Base-by-base conservation (phyloP, 2,113 vertebrate species). In the Chamaea fasciata region DNA sequence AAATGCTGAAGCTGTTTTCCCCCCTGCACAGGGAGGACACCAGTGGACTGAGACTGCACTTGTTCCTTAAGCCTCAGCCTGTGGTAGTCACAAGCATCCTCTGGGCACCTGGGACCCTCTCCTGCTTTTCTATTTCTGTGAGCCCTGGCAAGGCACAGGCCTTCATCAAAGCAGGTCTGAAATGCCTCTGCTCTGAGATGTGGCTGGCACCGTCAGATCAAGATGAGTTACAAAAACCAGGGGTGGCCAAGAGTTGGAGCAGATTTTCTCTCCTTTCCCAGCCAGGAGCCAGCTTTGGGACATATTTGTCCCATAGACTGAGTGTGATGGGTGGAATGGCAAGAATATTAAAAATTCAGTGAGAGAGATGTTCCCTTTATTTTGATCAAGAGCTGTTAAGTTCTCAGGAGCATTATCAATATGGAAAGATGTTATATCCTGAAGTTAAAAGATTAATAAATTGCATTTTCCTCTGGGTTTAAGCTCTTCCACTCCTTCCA, bases 11-110 rank as follows among this genome's bases (percentile, higher is more conserved):
- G 69, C 11, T 78, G 15, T 59, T 15, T 12, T 86, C 15, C 24
- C 24, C 33, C 19, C 55, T 19, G 1, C 30, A 5, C 24, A 16
- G 26, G 50, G n/a, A 52, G 39, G 63, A 47, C 33, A 49, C 8
- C 14, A 26, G 9, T 5, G 42, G 59, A 24, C 21, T 0, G 0
- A 31, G 49, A 15, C 21, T 30, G 46, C 15, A 2, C 30, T 57
- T 59, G 44, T 4, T 74, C 23, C 24, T 71, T 22, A 24, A 59
- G 23, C 59, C 30, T 94, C 37, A 63, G 62, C 44, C 59, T 59
- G 16, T 31, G 28, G 8, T 35, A 9, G 18, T 33, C 57, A 39
- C 2, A 8, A 91, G 56, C 21, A 82, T 11, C 19, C 6, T 37
- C 37, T 76, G 85, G 28, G 37, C 8, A 30, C 23, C 6, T 11